Conservation (phyloP, 2,797 vertebrate species). For the Ceyx erithaca region DNA sequence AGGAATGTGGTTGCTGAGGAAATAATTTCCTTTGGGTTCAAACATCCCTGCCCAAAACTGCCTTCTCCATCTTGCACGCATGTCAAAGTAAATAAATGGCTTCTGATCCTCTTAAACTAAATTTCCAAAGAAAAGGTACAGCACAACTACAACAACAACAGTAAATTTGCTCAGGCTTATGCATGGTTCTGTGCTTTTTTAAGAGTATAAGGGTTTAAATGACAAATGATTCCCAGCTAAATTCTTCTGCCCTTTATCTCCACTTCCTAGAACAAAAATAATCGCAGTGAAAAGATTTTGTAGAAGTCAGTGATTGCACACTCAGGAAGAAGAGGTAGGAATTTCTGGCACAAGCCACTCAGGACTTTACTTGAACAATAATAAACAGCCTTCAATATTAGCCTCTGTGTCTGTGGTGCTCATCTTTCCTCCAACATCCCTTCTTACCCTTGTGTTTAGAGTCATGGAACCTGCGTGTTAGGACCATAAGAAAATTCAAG, state of each 20-base stretch:
- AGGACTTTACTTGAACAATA: background rate
- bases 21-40: slow-evolving; percentile 6
- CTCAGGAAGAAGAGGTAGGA: background rate
- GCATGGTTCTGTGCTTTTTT: background rate
- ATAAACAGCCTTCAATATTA: background rate
- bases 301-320: background rate
- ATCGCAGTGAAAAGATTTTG: background rate
- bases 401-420: background rate
- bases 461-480: background rate
- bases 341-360: background rate
- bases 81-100: background rate
- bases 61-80: background rate
- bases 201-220: background rate
- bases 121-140: background rate
- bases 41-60: background rate
- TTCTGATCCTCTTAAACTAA: background rate
- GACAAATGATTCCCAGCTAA: background rate
- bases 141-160: background rate
- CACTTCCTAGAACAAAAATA: background rate
- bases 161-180: background rate
- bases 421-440: background rate
- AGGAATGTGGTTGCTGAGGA: slow-evolving; percentile 45
- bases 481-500: background rate
- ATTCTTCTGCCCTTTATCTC: background rate
- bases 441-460: background rate